These are phyloP conservation scores for Spinus olivaceus DNA, from an alignment of 2,797 vertebrate genomes.

Conservation along the genomic window DNA sequence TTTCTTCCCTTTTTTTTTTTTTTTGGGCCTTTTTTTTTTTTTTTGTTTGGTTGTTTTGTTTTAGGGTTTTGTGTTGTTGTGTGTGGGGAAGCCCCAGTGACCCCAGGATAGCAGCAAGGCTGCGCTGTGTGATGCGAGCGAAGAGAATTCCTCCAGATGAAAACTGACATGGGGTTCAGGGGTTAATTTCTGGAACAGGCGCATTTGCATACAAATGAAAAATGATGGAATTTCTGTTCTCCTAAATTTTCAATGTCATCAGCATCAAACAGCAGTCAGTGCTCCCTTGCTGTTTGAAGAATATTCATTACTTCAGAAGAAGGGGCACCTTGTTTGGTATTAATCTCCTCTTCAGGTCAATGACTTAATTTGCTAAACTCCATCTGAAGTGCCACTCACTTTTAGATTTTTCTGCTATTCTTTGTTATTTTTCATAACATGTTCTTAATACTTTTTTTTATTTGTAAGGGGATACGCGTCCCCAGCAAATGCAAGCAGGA, in stretches of 20 bases:
- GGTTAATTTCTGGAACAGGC: constrained; percentile 99
- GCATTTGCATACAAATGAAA: constrained; percentile 99
- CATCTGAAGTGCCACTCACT: constrained; percentile 85
- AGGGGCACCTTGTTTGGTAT: constrained; percentile 96
- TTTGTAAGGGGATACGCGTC: constrained; percentile 73
- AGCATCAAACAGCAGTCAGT: constrained; percentile 86
- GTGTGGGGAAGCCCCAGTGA: constrained; percentile 73
- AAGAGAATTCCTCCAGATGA: constrained; percentile 89
- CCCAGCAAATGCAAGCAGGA: constrained; percentile 65
- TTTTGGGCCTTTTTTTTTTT: neutral
- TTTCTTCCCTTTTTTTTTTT: neutral
- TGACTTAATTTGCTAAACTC: constrained; percentile 94
- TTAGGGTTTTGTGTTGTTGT: constrained; percentile 55
- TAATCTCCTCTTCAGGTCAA: constrained; percentile 95
- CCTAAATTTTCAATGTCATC: constrained; percentile 98
- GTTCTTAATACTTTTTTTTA: constrained; percentile 80
- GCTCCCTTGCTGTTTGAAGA: constrained; percentile 86
- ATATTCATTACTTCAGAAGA: constrained; percentile 93
- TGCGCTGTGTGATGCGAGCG: constrained; percentile 66
- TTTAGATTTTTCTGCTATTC: constrained; percentile 66
- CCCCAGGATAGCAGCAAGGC: constrained; percentile 73
- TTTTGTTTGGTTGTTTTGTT: neutral
- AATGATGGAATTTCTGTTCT: constrained; percentile 96
- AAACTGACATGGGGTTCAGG: constrained; percentile 94
- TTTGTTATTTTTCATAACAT: constrained; percentile 85